These are phyloP conservation scores for Malurus splendens DNA, from an alignment of 2,797 vertebrate genomes.

Conservation along the genomic window DNA sequence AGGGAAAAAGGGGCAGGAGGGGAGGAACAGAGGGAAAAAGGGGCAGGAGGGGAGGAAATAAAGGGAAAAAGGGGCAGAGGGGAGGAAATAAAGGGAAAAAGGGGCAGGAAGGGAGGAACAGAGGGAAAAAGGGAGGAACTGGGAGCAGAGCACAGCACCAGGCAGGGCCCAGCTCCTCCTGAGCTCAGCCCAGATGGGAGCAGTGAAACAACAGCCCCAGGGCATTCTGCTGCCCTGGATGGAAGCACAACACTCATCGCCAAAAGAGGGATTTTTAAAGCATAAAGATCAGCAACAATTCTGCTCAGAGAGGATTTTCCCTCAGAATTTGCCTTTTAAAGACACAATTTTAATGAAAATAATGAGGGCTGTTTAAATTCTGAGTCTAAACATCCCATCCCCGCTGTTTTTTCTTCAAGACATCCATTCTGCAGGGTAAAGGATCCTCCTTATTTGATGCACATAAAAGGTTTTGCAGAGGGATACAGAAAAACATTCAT, in stretches of 20 bases:
- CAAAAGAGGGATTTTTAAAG: background rate
- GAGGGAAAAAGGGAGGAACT: background rate
- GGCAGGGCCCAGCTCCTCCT: background rate
- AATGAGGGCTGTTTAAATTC: background rate
- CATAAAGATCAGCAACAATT: background rate
- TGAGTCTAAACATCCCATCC: background rate
- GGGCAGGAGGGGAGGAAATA: too few species aligned
- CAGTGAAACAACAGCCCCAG: background rate
- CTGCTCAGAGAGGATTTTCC: background rate
- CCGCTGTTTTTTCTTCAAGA: rapidly evolving
- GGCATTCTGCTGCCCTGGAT: background rate
- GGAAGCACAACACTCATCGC: rapidly evolving
- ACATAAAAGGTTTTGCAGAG: background rate
- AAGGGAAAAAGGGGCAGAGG: too few species aligned
- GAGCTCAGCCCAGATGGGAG: rapidly evolving
- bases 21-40: too few species aligned
- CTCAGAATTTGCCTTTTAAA: background rate
- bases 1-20: too few species aligned
- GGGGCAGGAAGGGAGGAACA: background rate
- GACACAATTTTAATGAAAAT: background rate
- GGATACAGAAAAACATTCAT: background rate
- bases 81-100: background rate
- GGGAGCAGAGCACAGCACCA: rapidly evolving
- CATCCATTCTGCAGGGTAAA: background rate
- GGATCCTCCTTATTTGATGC: background rate